Evolutionary conservation across 2,797 vertebrate species (phyloP), one percentile per base, ranked within the genome.

Genomic region (Tauraco hartlaubi): DNA sequence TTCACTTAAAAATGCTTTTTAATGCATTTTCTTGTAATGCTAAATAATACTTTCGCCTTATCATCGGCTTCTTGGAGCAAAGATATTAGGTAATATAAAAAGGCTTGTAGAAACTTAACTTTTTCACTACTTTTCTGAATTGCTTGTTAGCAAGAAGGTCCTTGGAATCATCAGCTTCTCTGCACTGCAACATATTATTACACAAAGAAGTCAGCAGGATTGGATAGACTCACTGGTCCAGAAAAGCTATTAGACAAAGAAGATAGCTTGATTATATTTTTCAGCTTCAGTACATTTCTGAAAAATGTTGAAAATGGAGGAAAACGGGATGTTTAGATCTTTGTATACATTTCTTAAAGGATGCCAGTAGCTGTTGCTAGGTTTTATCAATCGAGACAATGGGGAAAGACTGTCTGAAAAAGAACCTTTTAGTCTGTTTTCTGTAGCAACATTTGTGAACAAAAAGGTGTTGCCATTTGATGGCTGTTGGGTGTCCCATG

Each of bases 231-330:
- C 55, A 25, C 28, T 85, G 88, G 73, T 87, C 73, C 74, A 90
- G 76, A 94, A 94, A 94, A 90, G 48, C 59, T 74, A 55, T 93
- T 84, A 96, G 55, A 51, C 0, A 0, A 61, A 90, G 76, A 92
- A 64, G 74, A 85, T 81, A 76, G 63, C 35, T 67, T 78, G 79
- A 54, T 92, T 92, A 71, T 91, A 41, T 83, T 92, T 92, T 84
- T 88, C 0, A 0, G 55, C 88, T 84, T 90, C 86, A 76, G 26
- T 33, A 74, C 48, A 18, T 71, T 74, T 52, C 29, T 85, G 81
- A 89, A 87, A 94, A 89, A 71, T 6, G 31, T 48, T 82, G 67
- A 54, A 83, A 88, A 61, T 1, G 3, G 20, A 49, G 86, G 59
- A 59, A 85, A 93, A 74, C 21, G 9, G 21, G 29, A 31, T 51